Percentiles rank a stretch among this genome's conserved stretches.
phyloP scores from a whole-genome alignment of 1,140 invertebrate genomes.

The Helicoverpa zea region DNA sequence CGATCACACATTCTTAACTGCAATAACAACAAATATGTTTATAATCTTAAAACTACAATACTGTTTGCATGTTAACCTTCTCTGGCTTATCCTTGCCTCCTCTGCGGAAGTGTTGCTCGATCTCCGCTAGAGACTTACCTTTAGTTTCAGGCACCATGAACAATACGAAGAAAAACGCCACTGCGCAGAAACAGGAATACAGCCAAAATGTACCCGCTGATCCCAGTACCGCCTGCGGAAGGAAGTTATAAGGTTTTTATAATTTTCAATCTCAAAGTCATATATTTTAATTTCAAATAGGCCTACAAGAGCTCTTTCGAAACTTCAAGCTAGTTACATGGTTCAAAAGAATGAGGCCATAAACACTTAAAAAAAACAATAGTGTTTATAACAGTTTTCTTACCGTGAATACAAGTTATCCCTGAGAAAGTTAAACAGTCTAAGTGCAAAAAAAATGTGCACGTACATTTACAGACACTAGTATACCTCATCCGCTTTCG shows the following conservation, averaged over 20 bases:
- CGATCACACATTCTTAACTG: neutral
- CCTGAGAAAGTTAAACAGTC: no score
- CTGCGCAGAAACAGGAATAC: constrained; percentile 90
- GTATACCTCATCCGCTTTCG: no score
- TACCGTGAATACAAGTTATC: no score
- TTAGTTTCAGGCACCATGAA: constrained; percentile 91
- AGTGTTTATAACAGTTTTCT: no score
- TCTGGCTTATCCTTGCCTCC: constrained; percentile 59
- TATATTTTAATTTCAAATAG: no score
- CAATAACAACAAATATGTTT: neutral
- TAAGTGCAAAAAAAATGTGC: no score
- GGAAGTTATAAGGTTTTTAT: constrained; percentile 25
- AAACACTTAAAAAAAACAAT: no score
- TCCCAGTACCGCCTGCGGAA: constrained; percentile 74
- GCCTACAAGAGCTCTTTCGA: no score
- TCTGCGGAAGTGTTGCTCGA: constrained; percentile 84
- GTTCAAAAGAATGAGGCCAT: no score
- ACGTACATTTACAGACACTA: no score
- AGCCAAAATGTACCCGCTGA: constrained; percentile 91
- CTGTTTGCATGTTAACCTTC: constrained; percentile 63
- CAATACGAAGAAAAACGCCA: constrained; percentile 89
- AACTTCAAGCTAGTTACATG: no score
- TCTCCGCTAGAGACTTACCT: constrained; percentile 90
- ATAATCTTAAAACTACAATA: constrained; percentile 48
- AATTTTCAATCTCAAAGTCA: no score